Evolutionary conservation across 2,797 vertebrate genomes (phyloP).

Genomic region (Hyperoplus lanceolatus): DNA sequence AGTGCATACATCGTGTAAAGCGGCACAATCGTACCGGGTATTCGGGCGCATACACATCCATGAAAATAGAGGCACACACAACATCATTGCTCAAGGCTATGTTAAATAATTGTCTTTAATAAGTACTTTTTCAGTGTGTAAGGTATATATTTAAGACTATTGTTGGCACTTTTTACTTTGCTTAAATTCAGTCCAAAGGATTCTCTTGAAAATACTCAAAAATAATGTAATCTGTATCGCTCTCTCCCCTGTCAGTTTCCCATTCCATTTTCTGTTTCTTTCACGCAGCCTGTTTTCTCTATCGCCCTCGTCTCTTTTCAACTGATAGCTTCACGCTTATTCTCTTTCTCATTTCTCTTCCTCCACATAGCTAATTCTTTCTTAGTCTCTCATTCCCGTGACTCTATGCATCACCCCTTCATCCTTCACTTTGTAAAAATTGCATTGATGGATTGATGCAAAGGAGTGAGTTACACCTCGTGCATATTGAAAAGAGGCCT

Average conservation of each 20-base stretch:
- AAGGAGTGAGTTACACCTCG: constrained; percentile 12
- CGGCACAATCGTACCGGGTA: background rate
- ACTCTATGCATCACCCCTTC: constrained; percentile 16
- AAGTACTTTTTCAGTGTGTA: background rate
- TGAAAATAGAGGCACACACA: background rate
- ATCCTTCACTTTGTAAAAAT: constrained; percentile 33
- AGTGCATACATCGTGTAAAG: background rate
- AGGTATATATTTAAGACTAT: background rate
- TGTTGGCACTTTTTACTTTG: constrained; percentile 4
- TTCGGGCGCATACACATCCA: constrained; percentile 4
- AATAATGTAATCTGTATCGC: constrained; percentile 11
- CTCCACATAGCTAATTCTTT: constrained; percentile 11
- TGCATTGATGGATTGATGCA: constrained; percentile 17
- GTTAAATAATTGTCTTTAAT: constrained; percentile 4
- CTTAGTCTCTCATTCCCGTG: constrained; percentile 15
- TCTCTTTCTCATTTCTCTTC: constrained; percentile 18
- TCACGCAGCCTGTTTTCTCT: background rate
- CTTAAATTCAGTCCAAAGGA: background rate
- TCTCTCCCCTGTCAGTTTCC: background rate
- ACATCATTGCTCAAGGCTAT: background rate
- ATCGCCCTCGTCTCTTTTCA: constrained; percentile 13
- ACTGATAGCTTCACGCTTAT: constrained; percentile 14
- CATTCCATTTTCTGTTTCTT: constrained; percentile 21
- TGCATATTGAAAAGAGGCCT: constrained; percentile 28
- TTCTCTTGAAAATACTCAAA: constrained; percentile 17